phyloP scores from a whole-genome alignment of 2,888 invertebrate species.

The Tinea semifulvella region DNA sequence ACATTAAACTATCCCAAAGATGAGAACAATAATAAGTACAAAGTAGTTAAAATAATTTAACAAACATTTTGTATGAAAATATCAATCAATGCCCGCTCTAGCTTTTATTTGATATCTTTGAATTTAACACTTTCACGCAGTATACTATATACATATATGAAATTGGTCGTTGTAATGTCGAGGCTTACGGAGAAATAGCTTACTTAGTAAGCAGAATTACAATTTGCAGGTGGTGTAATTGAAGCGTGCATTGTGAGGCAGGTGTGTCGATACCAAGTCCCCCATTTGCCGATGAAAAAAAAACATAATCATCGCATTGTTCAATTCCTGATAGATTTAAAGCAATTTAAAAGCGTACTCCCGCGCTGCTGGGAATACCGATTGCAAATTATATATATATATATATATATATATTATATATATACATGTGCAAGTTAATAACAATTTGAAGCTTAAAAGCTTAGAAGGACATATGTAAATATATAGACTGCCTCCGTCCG shows the following conservation, averaged over 20 bases:
- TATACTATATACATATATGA: neutral
- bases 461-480: too few species aligned
- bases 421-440: too few species aligned
- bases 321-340: constrained; percentile 6
- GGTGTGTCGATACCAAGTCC: constrained; percentile 5
- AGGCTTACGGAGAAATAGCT: neutral
- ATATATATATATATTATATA: too few species aligned
- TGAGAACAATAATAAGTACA: constrained; percentile 11
- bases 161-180: neutral
- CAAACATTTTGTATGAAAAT: too few species aligned
- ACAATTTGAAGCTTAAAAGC: too few species aligned
- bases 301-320: neutral
- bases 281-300: constrained; percentile 1
- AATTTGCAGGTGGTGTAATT: constrained; percentile 10
- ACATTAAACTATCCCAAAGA: too few species aligned
- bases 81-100: too few species aligned
- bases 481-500: too few species aligned
- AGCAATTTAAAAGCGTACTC: neutral
- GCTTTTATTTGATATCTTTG: constrained; percentile 16
- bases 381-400: too few species aligned
- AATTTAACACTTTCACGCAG: neutral
- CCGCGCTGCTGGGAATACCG: too few species aligned
- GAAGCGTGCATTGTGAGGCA: constrained; percentile 9
- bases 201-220: neutral
- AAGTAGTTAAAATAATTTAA: constrained; percentile 18